These are phyloP conservation scores for Dryobotodes eremita DNA, from an alignment of 2,888 invertebrate species.

Conservation along the genomic window DNA sequence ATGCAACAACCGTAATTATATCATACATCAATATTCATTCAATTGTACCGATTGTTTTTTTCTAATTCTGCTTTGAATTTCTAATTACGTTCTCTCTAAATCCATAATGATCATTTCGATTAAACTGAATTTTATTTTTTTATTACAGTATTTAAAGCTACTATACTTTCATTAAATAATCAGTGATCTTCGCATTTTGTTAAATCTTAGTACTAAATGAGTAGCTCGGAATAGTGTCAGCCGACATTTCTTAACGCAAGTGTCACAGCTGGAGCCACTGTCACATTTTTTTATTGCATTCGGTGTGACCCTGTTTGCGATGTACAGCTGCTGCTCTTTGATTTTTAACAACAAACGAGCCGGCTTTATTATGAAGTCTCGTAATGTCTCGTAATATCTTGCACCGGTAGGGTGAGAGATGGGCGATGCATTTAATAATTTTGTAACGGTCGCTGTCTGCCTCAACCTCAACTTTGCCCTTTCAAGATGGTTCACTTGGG, in stretches of 20 bases:
- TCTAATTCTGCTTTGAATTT: slow-evolving; percentile 65
- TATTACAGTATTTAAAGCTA: slow-evolving; percentile 13
- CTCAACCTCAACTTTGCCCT: slow-evolving; percentile 57
- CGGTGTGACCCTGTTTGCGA: slow-evolving; percentile 74
- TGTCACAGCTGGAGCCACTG: slow-evolving; percentile 72
- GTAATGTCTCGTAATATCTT: slow-evolving; percentile 47
- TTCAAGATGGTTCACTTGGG: slow-evolving; percentile 44
- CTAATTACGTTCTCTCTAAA: slow-evolving; percentile 67
- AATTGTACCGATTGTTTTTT: slow-evolving; percentile 55
- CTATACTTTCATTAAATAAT: slow-evolving; percentile 7
- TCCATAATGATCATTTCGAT: slow-evolving; percentile 30
- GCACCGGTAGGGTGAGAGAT: slow-evolving; percentile 74
- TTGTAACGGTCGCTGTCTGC: slow-evolving; percentile 66
- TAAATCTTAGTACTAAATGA: slow-evolving; percentile 16
- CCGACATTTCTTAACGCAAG: slow-evolving; percentile 70
- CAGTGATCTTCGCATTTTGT: slow-evolving; percentile 8
- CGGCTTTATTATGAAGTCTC: slow-evolving; percentile 63
- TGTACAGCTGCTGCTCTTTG: slow-evolving; percentile 83
- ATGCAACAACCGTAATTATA: slow-evolving; percentile 49
- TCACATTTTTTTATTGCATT: slow-evolving; percentile 75
- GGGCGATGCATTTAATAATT: slow-evolving; percentile 69
- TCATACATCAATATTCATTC: slow-evolving; percentile 58
- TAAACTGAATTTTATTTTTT: not conserved
- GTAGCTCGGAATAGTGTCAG: slow-evolving; percentile 60
- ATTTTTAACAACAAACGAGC: slow-evolving; percentile 67